These are phyloP conservation scores for Drosophila serrata DNA, from an alignment of 1,140 invertebrate species.

Conservation along the genomic window DNA sequence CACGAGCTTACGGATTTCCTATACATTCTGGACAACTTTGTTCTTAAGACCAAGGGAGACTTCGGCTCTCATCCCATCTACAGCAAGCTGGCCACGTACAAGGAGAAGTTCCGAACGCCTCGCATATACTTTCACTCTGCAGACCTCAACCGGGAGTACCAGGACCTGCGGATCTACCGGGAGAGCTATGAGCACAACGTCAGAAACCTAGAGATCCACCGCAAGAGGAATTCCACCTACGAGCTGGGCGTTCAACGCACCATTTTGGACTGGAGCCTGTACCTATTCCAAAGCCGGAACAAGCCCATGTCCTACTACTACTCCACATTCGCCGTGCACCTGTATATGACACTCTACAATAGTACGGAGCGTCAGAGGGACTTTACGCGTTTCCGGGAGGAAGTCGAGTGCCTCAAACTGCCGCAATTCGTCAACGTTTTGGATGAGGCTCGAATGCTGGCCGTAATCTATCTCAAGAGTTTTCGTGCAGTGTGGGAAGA, in stretches of 20 bases:
- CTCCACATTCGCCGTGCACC: constrained; percentile 73
- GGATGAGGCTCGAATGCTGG: constrained; percentile 73
- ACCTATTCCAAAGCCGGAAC: constrained; percentile 73
- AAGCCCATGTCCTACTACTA: constrained; percentile 83
- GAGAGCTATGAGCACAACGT: constrained; percentile 81
- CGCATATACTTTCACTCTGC: constrained; percentile 65
- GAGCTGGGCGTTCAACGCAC: constrained; percentile 69
- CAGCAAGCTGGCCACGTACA: constrained; percentile 53
- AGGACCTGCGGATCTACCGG: constrained; percentile 59
- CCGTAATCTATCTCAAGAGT: constrained; percentile 79
- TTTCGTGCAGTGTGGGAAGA: constrained; percentile 71
- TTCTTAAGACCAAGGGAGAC: constrained; percentile 29
- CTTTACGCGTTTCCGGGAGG: constrained; percentile 58
- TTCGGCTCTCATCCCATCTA: constrained; percentile 47
- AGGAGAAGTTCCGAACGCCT: constrained; percentile 66
- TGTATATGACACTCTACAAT: constrained; percentile 80
- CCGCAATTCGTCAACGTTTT: constrained; percentile 76
- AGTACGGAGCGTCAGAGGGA: constrained; percentile 61
- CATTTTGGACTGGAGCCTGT: constrained; percentile 80
- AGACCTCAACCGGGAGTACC: constrained; percentile 66
- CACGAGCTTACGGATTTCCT: constrained; percentile 68
- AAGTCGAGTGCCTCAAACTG: constrained; percentile 73
- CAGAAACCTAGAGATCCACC: constrained; percentile 63
- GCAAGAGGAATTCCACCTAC: constrained; percentile 71
- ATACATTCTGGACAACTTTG: constrained; percentile 53